A percentile compares a stretch with the other conserved stretches of the same genome.
Evolutionary conservation across 2,888 invertebrate genomes (phyloP).

Genomic region (Stenotaenia linearis): DNA sequence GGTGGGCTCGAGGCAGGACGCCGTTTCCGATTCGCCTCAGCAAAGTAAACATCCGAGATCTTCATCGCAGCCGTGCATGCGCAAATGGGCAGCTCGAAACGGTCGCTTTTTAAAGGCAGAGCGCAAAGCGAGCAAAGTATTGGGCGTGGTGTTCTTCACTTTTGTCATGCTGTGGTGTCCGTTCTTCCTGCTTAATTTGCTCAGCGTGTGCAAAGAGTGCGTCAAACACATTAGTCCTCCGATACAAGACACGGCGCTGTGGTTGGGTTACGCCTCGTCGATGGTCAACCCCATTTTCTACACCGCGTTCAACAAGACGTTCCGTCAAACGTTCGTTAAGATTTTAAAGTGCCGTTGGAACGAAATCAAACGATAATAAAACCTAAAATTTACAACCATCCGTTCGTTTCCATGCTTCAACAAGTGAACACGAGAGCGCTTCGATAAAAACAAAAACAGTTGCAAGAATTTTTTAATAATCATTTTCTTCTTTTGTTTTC

Average conservation of each 20-base stretch:
- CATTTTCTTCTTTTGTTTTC: no score
- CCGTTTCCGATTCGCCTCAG: background rate
- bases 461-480: no score
- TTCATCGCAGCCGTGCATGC: slow-evolving; percentile 30
- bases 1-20: slow-evolving; percentile 24
- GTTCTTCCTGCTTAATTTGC: slow-evolving; percentile 82
- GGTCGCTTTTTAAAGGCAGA: slow-evolving; percentile 56
- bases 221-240: slow-evolving; percentile 56
- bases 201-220: slow-evolving; percentile 74
- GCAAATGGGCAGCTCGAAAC: slow-evolving; percentile 34
- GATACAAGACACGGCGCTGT: slow-evolving; percentile 79
- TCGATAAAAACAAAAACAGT: no score
- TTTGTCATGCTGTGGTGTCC: slow-evolving; percentile 95
- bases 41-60: background rate
- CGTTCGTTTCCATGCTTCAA: no score
- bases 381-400: background rate
- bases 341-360: slow-evolving; percentile 62
- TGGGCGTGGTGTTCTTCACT: slow-evolving; percentile 89
- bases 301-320: slow-evolving; percentile 90
- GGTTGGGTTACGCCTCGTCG: slow-evolving; percentile 90
- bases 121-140: slow-evolving; percentile 92
- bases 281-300: slow-evolving; percentile 95
- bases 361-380: background rate
- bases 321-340: slow-evolving; percentile 82
- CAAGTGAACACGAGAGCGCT: no score